Conservation (phyloP, 2,113 vertebrate genomes). For the Aythya baeri region DNA sequence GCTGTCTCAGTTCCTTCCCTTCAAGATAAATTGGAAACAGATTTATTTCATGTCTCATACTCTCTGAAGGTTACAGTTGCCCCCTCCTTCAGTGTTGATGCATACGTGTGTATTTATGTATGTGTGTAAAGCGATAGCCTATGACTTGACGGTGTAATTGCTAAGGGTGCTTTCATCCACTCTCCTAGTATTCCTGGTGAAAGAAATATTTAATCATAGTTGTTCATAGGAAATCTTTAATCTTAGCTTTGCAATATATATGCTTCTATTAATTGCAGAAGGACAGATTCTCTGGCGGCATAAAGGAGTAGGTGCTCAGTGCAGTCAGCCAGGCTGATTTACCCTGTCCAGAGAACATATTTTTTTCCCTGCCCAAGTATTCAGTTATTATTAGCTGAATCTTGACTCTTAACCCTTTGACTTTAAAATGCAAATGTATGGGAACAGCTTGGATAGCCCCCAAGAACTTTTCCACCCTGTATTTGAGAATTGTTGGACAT, state of each 20-base stretch:
- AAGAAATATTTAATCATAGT: background rate
- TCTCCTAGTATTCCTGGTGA: background rate
- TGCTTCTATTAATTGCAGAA: background rate
- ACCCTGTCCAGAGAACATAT: rapidly evolving
- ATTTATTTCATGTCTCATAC: constrained; percentile 3
- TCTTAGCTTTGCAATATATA: background rate
- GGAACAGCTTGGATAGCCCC: background rate
- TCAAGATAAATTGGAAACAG: background rate
- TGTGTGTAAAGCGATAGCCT: background rate
- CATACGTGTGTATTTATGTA: background rate
- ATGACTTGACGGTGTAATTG: background rate
- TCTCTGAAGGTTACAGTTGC: background rate
- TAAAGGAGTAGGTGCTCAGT: background rate
- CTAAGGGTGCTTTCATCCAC: background rate
- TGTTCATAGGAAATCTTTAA: background rate
- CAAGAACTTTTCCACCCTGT: background rate
- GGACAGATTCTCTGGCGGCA: background rate
- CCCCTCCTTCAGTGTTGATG: background rate
- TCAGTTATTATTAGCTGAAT: background rate
- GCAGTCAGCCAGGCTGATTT: background rate
- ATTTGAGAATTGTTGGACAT: background rate
- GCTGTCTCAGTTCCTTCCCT: constrained; percentile 41
- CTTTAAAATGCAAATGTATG: background rate
- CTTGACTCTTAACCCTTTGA: background rate
- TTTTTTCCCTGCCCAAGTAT: background rate